A percentile compares a stretch with the other conserved stretches of the same genome.
Conservation (phyloP, 2,888 invertebrate genomes). For the Myathropa florea region DNA sequence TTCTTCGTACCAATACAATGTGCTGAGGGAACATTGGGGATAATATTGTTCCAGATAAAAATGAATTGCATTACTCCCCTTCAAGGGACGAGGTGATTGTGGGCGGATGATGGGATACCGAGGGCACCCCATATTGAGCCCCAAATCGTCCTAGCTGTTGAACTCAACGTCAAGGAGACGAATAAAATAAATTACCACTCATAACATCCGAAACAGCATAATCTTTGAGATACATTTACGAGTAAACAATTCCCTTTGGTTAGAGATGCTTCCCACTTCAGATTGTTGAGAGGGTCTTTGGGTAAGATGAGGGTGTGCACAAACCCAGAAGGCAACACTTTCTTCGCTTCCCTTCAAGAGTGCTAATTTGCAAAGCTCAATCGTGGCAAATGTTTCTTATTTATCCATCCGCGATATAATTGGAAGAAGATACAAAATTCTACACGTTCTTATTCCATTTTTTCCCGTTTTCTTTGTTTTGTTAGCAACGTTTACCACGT, state of each 20-base stretch:
- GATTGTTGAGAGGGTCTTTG: constrained; percentile 4
- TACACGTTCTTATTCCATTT: no score
- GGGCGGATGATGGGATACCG: neutral
- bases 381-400: no score
- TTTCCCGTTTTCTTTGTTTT: no score
- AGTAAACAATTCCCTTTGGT: constrained; percentile 23
- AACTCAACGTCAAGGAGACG: constrained; percentile 13
- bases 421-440: no score
- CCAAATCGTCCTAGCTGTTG: neutral
- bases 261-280: neutral
- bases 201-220: constrained; percentile 21
- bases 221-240: constrained; percentile 27
- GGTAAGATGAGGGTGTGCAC: no score
- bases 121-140: neutral
- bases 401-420: no score
- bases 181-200: constrained; percentile 31
- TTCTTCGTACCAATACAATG: neutral
- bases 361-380: constrained; percentile 36
- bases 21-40: constrained; percentile 16
- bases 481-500: no score
- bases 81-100: neutral
- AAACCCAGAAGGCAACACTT: neutral
- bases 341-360: neutral
- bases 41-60: constrained; percentile 48
- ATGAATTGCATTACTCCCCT: constrained; percentile 51